Conservation (phyloP, 1,140 invertebrate species). For the Harlomillsia oculata region DNA sequence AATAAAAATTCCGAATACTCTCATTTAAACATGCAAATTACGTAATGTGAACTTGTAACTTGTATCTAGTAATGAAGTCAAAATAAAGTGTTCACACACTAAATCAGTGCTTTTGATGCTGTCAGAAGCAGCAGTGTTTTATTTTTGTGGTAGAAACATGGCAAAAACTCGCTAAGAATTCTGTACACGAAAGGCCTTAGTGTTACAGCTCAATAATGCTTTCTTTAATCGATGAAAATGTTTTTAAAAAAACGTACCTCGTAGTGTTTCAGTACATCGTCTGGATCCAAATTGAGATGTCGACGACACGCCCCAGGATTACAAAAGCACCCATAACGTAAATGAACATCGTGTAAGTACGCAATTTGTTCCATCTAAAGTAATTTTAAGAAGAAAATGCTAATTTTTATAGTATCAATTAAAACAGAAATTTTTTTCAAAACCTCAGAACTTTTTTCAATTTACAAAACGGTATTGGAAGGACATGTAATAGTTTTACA, state of each 20-base stretch:
- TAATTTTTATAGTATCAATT: neutral
- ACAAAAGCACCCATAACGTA: conserved; percentile 91
- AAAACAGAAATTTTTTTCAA: neutral
- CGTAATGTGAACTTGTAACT: too few species aligned
- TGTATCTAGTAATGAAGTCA: too few species aligned
- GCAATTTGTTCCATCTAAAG: conserved; percentile 78
- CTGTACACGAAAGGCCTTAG: too few species aligned
- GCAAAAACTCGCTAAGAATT: too few species aligned
- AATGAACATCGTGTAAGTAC: conserved; percentile 69
- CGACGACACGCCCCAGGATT: conserved; percentile 87
- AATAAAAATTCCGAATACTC: conserved; percentile 36
- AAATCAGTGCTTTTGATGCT: too few species aligned
- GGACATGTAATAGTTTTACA: too few species aligned
- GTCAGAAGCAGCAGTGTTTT: too few species aligned
- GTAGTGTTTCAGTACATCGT: conserved; percentile 65
- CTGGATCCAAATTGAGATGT: conserved; percentile 58
- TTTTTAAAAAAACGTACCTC: conserved; percentile 48
- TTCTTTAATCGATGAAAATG: neutral
- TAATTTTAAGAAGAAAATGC: neutral
- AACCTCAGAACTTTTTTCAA: neutral
- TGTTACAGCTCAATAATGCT: neutral
- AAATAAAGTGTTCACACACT: too few species aligned
- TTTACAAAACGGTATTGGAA: neutral
- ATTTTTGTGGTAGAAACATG: too few species aligned
- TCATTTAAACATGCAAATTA: too few species aligned